phyloP scores from a whole-genome alignment of 1,140 invertebrate genomes.

The Drosophila pseudoobscura region DNA sequence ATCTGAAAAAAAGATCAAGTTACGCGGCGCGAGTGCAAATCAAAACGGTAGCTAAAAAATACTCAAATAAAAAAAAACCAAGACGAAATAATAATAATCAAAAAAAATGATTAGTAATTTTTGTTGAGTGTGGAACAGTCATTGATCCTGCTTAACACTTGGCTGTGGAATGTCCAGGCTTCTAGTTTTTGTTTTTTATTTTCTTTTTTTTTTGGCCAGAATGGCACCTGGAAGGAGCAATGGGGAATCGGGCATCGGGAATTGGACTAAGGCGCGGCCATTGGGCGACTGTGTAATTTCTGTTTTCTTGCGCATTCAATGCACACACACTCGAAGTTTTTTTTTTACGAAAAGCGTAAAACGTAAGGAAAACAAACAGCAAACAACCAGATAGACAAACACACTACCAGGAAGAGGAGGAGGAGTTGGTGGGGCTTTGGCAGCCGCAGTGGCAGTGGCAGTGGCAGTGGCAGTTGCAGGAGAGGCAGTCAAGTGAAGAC shows the following conservation, averaged over 20 bases:
- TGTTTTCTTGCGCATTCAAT: conserved; percentile 69
- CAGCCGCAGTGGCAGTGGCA: no score
- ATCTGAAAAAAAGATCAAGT: conserved; percentile 20
- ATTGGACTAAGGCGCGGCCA: conserved; percentile 72
- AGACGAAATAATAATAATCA: conserved; percentile 37
- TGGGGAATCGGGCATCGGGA: conserved; percentile 32
- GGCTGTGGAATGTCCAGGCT: conserved; percentile 10
- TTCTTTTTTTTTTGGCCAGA: conserved; percentile 28
- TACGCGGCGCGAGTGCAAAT: conserved; percentile 65
- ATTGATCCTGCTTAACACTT: conserved; percentile 33
- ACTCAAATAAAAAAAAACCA: conserved; percentile 5
- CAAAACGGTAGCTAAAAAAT: conserved; percentile 43
- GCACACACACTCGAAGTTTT: conserved; percentile 46
- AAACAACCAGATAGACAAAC: conserved; percentile 57
- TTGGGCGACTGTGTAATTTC: conserved; percentile 70
- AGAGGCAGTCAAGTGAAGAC: conserved; percentile 77
- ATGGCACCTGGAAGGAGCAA: neutral
- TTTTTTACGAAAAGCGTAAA: conserved; percentile 35
- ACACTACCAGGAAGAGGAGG: conserved; percentile 20
- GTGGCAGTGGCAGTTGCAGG: conserved; percentile 11
- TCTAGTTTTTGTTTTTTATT: conserved; percentile 17
- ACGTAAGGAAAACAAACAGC: conserved; percentile 65
- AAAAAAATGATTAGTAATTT: conserved; percentile 36
- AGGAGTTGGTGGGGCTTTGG: no score
- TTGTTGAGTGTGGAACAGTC: conserved; percentile 19